Percentiles rank a stretch among this genome's conserved stretches.
Evolutionary conservation across 2,113 vertebrate genomes (phyloP).

Genomic region (Propithecus coquereli): DNA sequence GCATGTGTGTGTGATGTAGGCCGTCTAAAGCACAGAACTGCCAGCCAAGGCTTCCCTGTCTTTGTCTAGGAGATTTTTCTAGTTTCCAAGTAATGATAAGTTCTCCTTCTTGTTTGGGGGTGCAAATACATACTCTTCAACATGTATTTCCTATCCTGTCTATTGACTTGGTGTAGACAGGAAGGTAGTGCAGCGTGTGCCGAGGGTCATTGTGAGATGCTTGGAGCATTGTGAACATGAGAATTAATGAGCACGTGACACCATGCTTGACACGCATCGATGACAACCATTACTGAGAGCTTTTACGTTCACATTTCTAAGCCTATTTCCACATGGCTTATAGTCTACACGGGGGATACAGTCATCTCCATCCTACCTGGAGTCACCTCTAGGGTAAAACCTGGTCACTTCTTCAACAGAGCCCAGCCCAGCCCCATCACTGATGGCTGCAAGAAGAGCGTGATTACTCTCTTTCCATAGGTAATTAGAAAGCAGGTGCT

Average conservation of each 20-base stretch:
- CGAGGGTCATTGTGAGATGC: neutral
- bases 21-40: neutral
- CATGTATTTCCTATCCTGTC: neutral
- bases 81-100: neutral
- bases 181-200: too few species aligned
- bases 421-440: neutral
- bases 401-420: neutral
- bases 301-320: too few species aligned
- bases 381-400: neutral
- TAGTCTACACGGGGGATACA: neutral
- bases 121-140: neutral
- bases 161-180: neutral
- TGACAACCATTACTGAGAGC: rapidly evolving
- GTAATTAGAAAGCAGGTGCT: neutral
- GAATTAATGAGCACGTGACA: neutral
- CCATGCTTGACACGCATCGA: neutral
- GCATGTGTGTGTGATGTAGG: too few species aligned
- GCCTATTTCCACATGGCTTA: neutral
- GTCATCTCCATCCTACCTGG: neutral
- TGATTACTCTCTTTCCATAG: neutral
- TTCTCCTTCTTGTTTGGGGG: neutral
- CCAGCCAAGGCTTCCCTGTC: neutral
- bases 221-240: too few species aligned
- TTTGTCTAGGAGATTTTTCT: neutral
- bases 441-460: neutral